Percentiles rank a stretch among this genome's conserved stretches.
These are phyloP conservation scores for Manacus vitellinus DNA, from an alignment of 2,113 vertebrate genomes.

Conservation along the genomic window DNA sequence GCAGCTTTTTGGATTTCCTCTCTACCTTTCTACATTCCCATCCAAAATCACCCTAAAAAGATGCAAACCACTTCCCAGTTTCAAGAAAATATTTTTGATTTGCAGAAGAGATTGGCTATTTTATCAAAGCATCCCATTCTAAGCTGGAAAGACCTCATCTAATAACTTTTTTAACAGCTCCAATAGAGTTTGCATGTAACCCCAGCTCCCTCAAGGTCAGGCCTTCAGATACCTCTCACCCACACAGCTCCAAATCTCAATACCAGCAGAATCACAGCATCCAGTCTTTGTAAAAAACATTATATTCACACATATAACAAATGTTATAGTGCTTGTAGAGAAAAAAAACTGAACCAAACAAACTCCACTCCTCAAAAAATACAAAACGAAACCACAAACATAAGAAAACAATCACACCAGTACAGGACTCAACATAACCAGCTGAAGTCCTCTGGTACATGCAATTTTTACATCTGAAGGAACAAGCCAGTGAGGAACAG, in stretches of 20 bases:
- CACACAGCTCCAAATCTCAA: not conserved
- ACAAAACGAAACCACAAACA: not conserved
- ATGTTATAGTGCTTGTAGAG: accelerated
- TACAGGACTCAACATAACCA: not conserved
- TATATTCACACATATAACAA: not conserved
- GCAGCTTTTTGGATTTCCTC: not conserved
- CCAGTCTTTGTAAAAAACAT: not conserved
- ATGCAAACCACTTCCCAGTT: not conserved
- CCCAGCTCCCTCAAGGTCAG: not conserved
- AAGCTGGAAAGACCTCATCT: not conserved
- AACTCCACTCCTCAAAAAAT: not conserved
- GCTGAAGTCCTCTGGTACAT: not conserved
- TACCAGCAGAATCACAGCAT: accelerated
- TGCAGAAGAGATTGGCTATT: not conserved
- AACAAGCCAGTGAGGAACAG: not conserved
- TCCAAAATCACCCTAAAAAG: not conserved
- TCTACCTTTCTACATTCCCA: not conserved
- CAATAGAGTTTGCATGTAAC: accelerated
- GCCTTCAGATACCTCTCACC: not conserved
- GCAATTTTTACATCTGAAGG: not conserved
- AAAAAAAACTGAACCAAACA: not conserved
- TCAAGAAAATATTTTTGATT: not conserved
- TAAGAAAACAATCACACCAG: not conserved
- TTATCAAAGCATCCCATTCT: not conserved
- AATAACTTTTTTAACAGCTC: not conserved